Evolutionary conservation across 2,888 invertebrate genomes (phyloP), one percentile per base, ranked within the genome.

Genomic region (Gerosis bhagava): DNA sequence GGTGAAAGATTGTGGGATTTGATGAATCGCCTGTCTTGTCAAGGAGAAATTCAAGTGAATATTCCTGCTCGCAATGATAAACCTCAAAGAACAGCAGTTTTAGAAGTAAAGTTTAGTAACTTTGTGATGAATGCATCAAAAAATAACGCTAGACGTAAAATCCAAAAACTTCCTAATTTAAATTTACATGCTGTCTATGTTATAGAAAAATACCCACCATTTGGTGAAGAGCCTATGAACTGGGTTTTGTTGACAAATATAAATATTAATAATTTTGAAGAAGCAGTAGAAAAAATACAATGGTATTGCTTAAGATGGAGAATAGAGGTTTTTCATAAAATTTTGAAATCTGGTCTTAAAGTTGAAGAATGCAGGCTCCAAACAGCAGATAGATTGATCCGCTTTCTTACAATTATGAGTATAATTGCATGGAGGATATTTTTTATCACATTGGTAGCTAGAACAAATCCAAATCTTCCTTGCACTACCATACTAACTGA

Each of bases 301-400:
- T 26, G 26, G 26, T 26, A 26, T 26, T 26, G 26, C n/a, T n/a
- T 26, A 6, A 26, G 26, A n/a, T 26, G 26, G 26, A 26, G n/a
- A 26, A 26, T 26, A 26, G 26, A 26, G n/a, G 26, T 26, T n/a
- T 26, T 26, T 6, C 26, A 26, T 26, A 26, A 26, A 26, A 26
- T 26, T 26, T 26, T 26, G n/a, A 26, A 26, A 26, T 26, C 26
- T 26, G 26, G 26, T n/a, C 26, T 26, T 26, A 26, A 26, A 26
- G 26, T 26, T 26, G 26, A 26, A 26, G 26, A 26, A 26, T 26
- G 26, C n/a, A 26, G 26, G n/a, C 26, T 26, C 6, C 6, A 6
- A 26, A 26, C 26, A 26, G 26, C 26, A 26, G 26, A 26, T 6
- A 26, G 26, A 26, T 26, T 26, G n/a, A 26, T 26, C 6, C 26